These are phyloP conservation scores for Mesitornis unicolor DNA, from an alignment of 2,113 vertebrate genomes.

Conservation along the genomic window DNA sequence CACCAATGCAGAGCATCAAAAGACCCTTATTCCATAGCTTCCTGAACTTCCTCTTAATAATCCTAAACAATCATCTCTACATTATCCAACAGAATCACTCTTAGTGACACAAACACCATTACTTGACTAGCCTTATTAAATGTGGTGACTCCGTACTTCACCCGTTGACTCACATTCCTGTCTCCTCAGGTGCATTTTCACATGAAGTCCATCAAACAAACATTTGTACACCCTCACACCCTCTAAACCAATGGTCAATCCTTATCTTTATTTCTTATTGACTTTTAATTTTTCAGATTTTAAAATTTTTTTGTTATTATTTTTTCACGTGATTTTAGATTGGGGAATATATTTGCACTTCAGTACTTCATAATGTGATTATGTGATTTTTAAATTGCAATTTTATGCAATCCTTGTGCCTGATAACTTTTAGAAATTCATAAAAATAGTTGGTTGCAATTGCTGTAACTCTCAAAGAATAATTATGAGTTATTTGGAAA, in stretches of 20 bases:
- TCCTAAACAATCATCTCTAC: neutral
- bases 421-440: neutral
- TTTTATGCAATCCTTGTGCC: neutral
- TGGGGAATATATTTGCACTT: neutral
- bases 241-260: neutral
- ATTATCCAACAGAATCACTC: neutral
- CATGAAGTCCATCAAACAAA: neutral
- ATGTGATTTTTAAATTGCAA: neutral
- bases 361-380: neutral
- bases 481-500: neutral
- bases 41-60: neutral
- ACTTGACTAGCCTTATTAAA: neutral
- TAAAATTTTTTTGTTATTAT: no score
- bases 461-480: neutral
- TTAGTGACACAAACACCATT: neutral
- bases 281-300: neutral
- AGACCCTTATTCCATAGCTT: neutral
- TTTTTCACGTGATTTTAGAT: neutral
- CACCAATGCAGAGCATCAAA: rapidly evolving
- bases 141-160: neutral
- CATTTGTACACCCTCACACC: neutral
- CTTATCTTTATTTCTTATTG: neutral
- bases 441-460: neutral
- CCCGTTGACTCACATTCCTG: neutral
- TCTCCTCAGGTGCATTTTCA: neutral